Base-by-base conservation (phyloP, 2,113 vertebrate genomes). In the Oryctolagus cuniculus region DNA sequence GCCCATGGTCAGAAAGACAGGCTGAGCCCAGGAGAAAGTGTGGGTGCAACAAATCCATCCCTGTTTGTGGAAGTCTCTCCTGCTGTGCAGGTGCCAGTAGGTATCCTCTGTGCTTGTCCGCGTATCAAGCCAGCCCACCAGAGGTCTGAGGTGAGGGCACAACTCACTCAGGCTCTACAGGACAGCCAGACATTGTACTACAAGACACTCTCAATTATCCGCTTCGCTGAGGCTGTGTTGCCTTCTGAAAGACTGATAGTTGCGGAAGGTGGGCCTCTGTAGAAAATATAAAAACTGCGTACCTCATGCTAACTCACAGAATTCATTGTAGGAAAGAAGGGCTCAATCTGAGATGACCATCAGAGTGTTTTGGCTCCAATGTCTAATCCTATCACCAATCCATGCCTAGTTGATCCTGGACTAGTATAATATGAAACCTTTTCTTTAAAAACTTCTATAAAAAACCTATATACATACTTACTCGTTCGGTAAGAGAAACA, bases 391-490 rank as follows among this genome's bases (percentile, higher is more conserved):
- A 24, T 83, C n/a, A 34, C 44, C 34, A 7, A 49, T 87, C 49
- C 58, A 17, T 64, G 4, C 75, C 29, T 79, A 44, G 6, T 63
- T 58, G 24, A 38, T 90, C 29, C 44, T 69, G 27, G 16, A 58
- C 10, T 63, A 69, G 44, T 34, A 21, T 8, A 49, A n/a, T 44
- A 72, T 29, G 61, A 91, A 88, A 81, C 19, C 63, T 80, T 77
- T 69, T 80, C 49, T 67, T 96, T 69, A 80, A 75, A 91, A 66
- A 29, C 19, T 13, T 24, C 64, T 61, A 25, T 6, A 89, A 94
- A 66, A 79, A 22, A 4, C 78, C 53, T 70, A 75, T 15, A 3
- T 91, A 53, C 51, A 77, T 61, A 89, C 67, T 72, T 55, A 64
- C 5, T 67, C 86, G 38, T 87, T 77, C 34, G 2, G 12, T 92